Evolutionary conservation across 2,113 vertebrate genomes (phyloP).

Genomic region (Rhineura floridana): DNA sequence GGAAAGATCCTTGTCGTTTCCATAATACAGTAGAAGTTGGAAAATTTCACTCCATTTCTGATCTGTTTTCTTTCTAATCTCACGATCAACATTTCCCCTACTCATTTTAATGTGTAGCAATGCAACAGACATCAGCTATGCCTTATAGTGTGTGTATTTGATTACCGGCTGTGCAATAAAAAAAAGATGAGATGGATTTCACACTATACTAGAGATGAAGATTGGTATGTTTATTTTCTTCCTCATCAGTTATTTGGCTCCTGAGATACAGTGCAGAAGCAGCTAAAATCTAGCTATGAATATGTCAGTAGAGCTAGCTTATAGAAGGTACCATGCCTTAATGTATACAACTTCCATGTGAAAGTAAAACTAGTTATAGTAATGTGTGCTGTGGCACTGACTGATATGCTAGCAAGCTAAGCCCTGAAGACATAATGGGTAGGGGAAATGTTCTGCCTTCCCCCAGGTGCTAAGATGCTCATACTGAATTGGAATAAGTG

Average conservation of each 20-base stretch:
- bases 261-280: slow-evolving; percentile 28
- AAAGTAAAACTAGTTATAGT: slow-evolving; percentile 10
- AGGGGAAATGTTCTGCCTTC: background rate
- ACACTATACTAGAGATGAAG: slow-evolving; percentile 35
- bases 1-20: background rate
- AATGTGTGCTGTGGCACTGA: background rate
- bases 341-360: slow-evolving; percentile 40
- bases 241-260: slow-evolving; percentile 32
- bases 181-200: slow-evolving; percentile 47
- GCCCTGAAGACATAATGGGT: background rate
- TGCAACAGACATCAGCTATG: slow-evolving; percentile 16
- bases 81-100: slow-evolving; percentile 36
- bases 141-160: slow-evolving; percentile 19
- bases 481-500: background rate
- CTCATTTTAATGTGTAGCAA: slow-evolving; percentile 37
- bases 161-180: slow-evolving; percentile 41
- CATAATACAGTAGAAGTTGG: background rate
- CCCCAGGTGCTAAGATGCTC: background rate
- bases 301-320: slow-evolving; percentile 30
- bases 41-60: slow-evolving; percentile 27
- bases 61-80: slow-evolving; percentile 33
- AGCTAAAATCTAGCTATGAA: background rate
- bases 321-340: slow-evolving; percentile 12
- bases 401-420: background rate
- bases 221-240: slow-evolving; percentile 41